Percentiles rank a stretch among this genome's conserved stretches.
Conservation (phyloP, 2,113 vertebrate species). For the Numida meleagris region DNA sequence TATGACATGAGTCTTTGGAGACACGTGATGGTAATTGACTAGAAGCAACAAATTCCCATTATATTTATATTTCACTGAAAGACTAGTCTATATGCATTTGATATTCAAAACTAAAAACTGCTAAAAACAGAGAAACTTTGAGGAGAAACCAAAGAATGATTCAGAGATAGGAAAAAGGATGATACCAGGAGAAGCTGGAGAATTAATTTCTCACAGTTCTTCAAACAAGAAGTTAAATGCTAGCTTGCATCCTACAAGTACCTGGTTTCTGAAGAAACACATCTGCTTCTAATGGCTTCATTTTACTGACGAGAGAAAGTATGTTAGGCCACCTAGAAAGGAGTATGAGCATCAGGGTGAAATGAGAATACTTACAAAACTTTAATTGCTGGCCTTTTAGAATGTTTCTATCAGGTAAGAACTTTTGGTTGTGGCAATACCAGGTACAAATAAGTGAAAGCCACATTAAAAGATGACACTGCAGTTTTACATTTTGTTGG, state of each 20-base stretch:
- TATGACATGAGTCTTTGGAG: not conserved
- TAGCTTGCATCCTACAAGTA: not conserved
- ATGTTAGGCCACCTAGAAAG: not conserved
- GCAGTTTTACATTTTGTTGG: not conserved
- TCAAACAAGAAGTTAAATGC: not conserved
- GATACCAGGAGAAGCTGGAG: not conserved
- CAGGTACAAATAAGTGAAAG: not conserved
- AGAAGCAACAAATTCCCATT: not conserved
- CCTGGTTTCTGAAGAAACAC: not conserved
- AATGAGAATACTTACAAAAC: not conserved
- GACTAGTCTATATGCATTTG: not conserved
- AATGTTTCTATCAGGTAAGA: not conserved
- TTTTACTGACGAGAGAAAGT: not conserved
- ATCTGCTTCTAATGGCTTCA: not conserved
- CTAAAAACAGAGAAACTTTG: not conserved
- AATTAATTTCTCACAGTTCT: not conserved
- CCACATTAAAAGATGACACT: not conserved
- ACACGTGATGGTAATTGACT: not conserved
- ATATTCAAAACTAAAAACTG: not conserved
- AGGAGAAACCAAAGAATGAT: not conserved
- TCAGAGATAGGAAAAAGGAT: rapidly evolving
- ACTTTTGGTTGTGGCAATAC: not conserved
- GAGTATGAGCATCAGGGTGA: not conserved
- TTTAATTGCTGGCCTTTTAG: not conserved
- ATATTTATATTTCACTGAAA: not conserved